These are phyloP conservation scores for Phaethon lepturus DNA, from an alignment of 2,113 vertebrate genomes.

Conservation along the genomic window DNA sequence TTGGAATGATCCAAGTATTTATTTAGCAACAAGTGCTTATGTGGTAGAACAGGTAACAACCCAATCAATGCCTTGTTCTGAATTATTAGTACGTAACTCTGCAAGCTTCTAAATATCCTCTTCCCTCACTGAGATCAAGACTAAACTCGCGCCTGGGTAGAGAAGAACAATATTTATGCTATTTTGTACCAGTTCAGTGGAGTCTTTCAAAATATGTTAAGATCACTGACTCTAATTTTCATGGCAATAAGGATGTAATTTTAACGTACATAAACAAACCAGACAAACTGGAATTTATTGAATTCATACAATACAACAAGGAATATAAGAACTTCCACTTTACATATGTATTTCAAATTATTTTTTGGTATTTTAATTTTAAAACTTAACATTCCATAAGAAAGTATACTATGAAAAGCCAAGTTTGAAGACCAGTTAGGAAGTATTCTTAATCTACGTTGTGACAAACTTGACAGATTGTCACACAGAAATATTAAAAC, in stretches of 20 bases:
- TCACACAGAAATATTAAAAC: neutral
- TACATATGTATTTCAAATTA: neutral
- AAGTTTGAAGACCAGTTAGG: slow-evolving; percentile 2
- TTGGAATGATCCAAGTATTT: neutral
- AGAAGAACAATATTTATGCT: neutral
- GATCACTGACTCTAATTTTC: neutral
- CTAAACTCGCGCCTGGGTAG: neutral
- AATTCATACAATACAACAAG: neutral
- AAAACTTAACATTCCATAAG: slow-evolving; percentile 26
- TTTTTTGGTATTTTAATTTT: slow-evolving; percentile 21
- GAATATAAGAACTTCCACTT: neutral
- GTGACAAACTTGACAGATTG: neutral
- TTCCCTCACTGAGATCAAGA: neutral
- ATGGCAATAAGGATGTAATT: neutral
- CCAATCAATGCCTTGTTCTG: neutral
- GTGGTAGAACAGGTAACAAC: neutral
- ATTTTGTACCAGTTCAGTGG: neutral
- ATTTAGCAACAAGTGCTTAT: neutral
- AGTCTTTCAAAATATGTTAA: neutral
- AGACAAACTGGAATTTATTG: slow-evolving; percentile 19
- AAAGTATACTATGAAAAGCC: neutral
- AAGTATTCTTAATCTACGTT: neutral
- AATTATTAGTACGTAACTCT: neutral
- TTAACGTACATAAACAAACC: neutral
- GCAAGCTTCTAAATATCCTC: neutral